Percentiles rank a stretch among this genome's conserved stretches.
Conservation (phyloP, 2,888 invertebrate species). For the Tipula unca region DNA sequence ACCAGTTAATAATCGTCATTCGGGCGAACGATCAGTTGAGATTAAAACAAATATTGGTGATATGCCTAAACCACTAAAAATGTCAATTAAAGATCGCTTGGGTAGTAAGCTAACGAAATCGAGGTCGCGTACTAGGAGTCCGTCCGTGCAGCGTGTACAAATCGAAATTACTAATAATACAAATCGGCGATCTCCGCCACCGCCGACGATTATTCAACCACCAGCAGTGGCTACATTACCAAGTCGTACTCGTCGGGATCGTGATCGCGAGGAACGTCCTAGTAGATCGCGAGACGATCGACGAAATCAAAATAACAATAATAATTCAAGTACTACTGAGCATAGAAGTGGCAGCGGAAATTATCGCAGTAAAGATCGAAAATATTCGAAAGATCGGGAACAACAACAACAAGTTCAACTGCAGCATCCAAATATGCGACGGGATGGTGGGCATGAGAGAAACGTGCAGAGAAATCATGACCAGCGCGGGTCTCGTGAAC, state of each 20-base stretch:
- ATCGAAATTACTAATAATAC: constrained; percentile 16
- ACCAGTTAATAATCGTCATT: constrained; percentile 42
- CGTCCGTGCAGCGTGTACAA: constrained; percentile 24
- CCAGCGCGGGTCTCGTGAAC: constrained; percentile 14
- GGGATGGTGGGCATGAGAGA: constrained; percentile 25
- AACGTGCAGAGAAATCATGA: background rate
- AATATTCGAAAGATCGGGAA: background rate
- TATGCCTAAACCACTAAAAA: constrained; percentile 32
- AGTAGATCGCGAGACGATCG: constrained; percentile 21
- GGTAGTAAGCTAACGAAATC: constrained; percentile 45
- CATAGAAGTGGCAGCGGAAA: background rate
- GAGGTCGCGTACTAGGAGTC: constrained; percentile 28
- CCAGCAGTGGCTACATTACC: background rate
- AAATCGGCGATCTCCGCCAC: background rate
- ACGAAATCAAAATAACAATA: constrained; percentile 21
- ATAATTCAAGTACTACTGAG: background rate
- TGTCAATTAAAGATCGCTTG: constrained; percentile 68
- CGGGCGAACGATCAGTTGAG: constrained; percentile 44
- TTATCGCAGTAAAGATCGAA: background rate
- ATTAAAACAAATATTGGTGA: constrained; percentile 38
- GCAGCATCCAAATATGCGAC: background rate
- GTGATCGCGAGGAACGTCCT: background rate
- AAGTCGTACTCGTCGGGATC: constrained; percentile 21
- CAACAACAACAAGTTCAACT: background rate
- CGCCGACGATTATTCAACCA: background rate